Conservation (phyloP, 35 echinoderm and acorn worm genomes). For the Stichopus chloronotus region DNA sequence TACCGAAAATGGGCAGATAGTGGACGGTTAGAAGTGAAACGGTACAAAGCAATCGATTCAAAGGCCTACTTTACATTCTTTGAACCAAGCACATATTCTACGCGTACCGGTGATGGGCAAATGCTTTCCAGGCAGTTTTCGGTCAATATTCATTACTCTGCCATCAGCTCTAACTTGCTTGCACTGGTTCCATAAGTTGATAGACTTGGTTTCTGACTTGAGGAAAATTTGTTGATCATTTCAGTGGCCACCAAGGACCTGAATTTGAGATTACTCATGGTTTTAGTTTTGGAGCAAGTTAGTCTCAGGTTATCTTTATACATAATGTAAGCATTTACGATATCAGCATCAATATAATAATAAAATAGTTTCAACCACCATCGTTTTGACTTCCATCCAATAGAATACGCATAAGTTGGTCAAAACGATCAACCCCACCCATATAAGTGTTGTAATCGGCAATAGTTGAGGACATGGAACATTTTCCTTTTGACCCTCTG, state of each 20-base stretch:
- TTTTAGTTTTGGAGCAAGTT: neutral
- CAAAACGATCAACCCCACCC: constrained; percentile 26
- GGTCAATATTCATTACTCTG: constrained; percentile 25
- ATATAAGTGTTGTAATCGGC: constrained; percentile 8
- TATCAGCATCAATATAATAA: neutral
- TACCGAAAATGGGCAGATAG: constrained; percentile 2
- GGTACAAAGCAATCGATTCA: constrained; percentile 33
- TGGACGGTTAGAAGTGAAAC: constrained; percentile 9
- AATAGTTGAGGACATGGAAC: constrained; percentile 25
- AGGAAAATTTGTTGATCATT: neutral
- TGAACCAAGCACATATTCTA: constrained; percentile 20
- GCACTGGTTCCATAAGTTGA: neutral
- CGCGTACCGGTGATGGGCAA: constrained; percentile 16
- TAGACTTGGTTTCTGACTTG: neutral
- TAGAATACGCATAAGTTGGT: constrained; percentile 30
- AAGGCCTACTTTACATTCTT: constrained; percentile 37
- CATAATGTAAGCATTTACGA: constrained; percentile 10
- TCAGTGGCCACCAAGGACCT: constrained; percentile 7
- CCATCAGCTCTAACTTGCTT: constrained; percentile 25
- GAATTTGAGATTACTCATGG: constrained; percentile 7
- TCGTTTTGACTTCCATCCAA: constrained; percentile 15
- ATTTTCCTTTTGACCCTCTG: constrained; percentile 38
- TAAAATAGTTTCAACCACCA: constrained; percentile 44
- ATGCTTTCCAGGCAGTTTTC: constrained; percentile 28
- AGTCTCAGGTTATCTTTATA: constrained; percentile 22